These are phyloP conservation scores for Drosophila macrothrix DNA, from an alignment of 2,888 invertebrate genomes.

Conservation along the genomic window DNA sequence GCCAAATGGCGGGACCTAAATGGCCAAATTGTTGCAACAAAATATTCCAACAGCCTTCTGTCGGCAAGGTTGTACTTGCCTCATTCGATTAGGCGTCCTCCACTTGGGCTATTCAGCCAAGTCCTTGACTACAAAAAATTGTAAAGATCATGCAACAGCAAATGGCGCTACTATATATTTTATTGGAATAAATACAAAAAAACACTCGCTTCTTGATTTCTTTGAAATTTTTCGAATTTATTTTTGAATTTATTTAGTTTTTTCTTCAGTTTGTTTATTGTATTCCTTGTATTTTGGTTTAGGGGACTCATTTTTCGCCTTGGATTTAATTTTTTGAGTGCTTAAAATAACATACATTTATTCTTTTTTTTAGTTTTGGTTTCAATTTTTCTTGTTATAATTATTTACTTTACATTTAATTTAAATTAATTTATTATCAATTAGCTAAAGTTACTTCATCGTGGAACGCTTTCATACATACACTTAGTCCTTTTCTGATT, in stretches of 20 bases:
- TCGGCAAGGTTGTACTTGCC: slow-evolving; percentile 11
- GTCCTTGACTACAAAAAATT: slow-evolving; percentile 14
- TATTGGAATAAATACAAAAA: not conserved
- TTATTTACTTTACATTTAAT: slow-evolving; percentile 53
- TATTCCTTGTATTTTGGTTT: slow-evolving; percentile 62
- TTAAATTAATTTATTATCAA: slow-evolving; percentile 58
- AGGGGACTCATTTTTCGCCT: slow-evolving; percentile 47
- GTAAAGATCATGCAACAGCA: no score
- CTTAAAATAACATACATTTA: slow-evolving; percentile 69
- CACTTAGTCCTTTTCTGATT: slow-evolving; percentile 42
- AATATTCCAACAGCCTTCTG: slow-evolving; percentile 32
- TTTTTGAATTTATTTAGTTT: slow-evolving; percentile 54
- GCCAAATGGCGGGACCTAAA: slow-evolving; percentile 46
- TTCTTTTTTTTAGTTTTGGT: slow-evolving; percentile 24
- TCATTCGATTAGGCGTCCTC: slow-evolving; percentile 7
- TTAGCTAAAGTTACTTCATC: slow-evolving; percentile 69
- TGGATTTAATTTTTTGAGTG: slow-evolving; percentile 45
- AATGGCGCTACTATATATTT: not conserved
- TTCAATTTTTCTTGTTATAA: slow-evolving; percentile 24
- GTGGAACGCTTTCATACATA: slow-evolving; percentile 47
- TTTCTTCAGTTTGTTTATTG: slow-evolving; percentile 56
- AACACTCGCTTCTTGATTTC: slow-evolving; percentile 21
- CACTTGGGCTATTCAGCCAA: slow-evolving; percentile 4
- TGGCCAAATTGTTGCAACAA: slow-evolving; percentile 46
- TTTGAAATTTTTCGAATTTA: slow-evolving; percentile 64